Conservation (phyloP, 2,888 invertebrate species). For the Nemoura dubitans region DNA sequence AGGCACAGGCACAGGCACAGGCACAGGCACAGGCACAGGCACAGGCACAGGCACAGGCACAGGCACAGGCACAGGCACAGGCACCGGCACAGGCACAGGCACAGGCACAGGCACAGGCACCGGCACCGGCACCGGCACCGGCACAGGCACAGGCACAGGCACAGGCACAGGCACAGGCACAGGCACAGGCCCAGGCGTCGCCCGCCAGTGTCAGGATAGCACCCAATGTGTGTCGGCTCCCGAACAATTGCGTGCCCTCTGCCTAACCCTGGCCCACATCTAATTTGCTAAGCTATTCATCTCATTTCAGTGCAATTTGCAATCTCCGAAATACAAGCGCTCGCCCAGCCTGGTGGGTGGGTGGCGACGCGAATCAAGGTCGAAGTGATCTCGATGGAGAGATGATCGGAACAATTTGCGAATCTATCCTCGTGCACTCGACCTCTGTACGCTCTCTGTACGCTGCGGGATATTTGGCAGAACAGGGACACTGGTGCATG, state of each 20-base stretch:
- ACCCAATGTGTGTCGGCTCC: not conserved
- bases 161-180: no score
- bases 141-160: no score
- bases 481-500: not conserved
- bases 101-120: no score
- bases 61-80: no score
- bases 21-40: no score
- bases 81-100: no score
- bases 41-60: no score
- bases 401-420: conserved; percentile 18
- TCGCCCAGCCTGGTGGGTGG: not conserved
- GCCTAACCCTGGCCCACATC: conserved; percentile 31
- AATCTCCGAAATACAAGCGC: conserved; percentile 19
- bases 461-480: not conserved
- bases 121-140: no score
- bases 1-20: no score
- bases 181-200: no score
- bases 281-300: not conserved
- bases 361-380: not conserved
- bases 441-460: conserved; percentile 15
- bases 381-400: not conserved
- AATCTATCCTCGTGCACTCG: not conserved
- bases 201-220: no score
- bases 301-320: conserved; percentile 17
- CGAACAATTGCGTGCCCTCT: conserved; percentile 2